Base-by-base conservation (phyloP, 30 jellyfish, hydroid and myxozoan species). In the Pelagia noctiluca region DNA sequence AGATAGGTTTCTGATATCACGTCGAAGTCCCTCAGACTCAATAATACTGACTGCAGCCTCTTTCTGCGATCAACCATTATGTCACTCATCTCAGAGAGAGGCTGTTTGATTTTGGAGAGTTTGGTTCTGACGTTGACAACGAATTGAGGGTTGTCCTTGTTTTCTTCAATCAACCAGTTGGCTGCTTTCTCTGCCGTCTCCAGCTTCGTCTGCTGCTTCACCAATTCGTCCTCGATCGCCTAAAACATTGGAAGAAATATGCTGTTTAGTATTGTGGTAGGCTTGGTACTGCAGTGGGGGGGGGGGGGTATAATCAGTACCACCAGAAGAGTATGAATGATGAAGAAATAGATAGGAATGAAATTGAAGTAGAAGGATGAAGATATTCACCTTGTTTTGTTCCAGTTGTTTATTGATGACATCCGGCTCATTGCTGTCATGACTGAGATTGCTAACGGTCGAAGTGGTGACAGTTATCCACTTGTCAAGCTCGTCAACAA, bases 61-160 rank as follows among this genome's bases (percentile, higher is more conserved):
- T 74, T 36, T 63, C 65, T 81, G 34, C 96, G 80, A 28, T 87
- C 96, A 5, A 65, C 82, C 63, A 93, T 69, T 26, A 93, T 32
- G 0, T 52, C 68, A 2, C 76, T 32, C 49, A 93, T 60, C 50
- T 83, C 97, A 19, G 83, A 76, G 35, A 93, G 84, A 3, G 98
- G 98, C 69, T 81, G 22, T 76, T 82, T 70, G 42, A 87, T 88
- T 26, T 71, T 82, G 2, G 96, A 31, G 13, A 93, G 30, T 52
- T 75, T 87, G 25, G 80, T 82, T 26, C 82, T 80, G 63, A 93
- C 91, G 54, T 73, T 87, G 5, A 96, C 76, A 63, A 95, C 64
- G 63, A 93, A 93, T 37, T 82, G 92, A 1, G 97, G 97, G 78
- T 87, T 87, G 76, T 93, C 97, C 76, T 87, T 63, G 65, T 75